Percentiles rank a stretch among this genome's conserved stretches.
Evolutionary conservation across 2,888 invertebrate genomes (phyloP).

Genomic region (Nemotelus pantherinus): DNA sequence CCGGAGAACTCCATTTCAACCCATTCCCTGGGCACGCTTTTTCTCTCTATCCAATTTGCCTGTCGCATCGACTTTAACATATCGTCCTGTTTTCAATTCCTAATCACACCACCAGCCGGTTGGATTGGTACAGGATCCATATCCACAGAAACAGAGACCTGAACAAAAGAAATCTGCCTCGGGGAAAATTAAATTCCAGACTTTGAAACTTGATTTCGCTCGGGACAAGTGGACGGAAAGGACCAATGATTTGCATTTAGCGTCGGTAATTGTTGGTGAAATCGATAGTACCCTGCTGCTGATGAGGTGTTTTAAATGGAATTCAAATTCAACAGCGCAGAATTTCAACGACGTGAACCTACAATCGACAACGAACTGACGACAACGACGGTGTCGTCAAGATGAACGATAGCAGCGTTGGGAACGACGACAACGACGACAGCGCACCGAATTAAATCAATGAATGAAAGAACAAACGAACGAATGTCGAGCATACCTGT

Average conservation of each 20-base stretch:
- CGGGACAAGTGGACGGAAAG: constrained; percentile 31
- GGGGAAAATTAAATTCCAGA: constrained; percentile 33
- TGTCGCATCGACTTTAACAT: neutral
- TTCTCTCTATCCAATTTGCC: neutral
- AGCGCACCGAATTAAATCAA: neutral
- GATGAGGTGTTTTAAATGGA: constrained; percentile 40
- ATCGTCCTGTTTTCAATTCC: neutral
- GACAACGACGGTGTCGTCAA: neutral
- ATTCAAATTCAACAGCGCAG: constrained; percentile 23
- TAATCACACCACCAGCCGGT: neutral
- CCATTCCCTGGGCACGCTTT: neutral
- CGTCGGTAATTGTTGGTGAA: constrained; percentile 44
- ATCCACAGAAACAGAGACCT: neutral
- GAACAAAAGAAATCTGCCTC: constrained; percentile 38
- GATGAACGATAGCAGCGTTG: neutral
- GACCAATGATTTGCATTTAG: constrained; percentile 45
- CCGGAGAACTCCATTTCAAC: neutral
- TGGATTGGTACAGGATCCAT: constrained; percentile 15
- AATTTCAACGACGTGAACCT: neutral
- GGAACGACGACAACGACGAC: neutral
- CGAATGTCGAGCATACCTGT: neutral
- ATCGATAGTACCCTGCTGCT: constrained; percentile 33
- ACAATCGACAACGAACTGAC: neutral
- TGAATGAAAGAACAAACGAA: constrained; percentile 2
- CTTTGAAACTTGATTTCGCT: constrained; percentile 40